Percentiles rank a stretch among this genome's conserved stretches.
phyloP scores from a whole-genome alignment of 2,113 vertebrate species.

The Anarrhichthys ocellatus region DNA sequence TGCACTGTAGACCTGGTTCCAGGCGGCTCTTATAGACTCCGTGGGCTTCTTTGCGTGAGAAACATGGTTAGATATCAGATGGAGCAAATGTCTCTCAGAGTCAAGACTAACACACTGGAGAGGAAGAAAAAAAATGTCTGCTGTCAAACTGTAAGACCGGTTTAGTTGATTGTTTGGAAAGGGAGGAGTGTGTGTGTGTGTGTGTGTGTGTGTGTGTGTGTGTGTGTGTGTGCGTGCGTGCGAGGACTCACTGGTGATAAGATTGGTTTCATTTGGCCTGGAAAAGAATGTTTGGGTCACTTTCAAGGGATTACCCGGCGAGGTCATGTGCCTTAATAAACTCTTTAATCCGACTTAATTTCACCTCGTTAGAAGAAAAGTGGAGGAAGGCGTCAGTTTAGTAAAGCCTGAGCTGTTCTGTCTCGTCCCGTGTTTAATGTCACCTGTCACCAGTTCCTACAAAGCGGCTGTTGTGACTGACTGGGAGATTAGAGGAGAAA shows the following conservation, averaged over 20 bases:
- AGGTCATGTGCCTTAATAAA: conserved; percentile 55
- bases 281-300: conserved; percentile 73
- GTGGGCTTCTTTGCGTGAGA: conserved; percentile 38
- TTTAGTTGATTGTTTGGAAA: conserved; percentile 11
- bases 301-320: conserved; percentile 60
- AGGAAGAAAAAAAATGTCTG: not conserved
- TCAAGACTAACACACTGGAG: not conserved
- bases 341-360: conserved; percentile 60
- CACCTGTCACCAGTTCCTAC: conserved; percentile 19
- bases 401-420: conserved; percentile 5
- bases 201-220: conserved; percentile 22
- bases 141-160: conserved; percentile 32
- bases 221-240: conserved; percentile 14
- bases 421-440: conserved; percentile 6
- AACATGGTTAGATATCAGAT: conserved; percentile 23
- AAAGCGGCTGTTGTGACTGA: not conserved
- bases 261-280: conserved; percentile 56
- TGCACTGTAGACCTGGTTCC: not conserved
- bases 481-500: not conserved
- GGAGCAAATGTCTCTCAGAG: not conserved
- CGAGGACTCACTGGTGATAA: conserved; percentile 25
- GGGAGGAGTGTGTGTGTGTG: conserved; percentile 28
- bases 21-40: conserved; percentile 24
- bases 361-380: conserved; percentile 43
- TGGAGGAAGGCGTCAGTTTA: conserved; percentile 2